Conservation (phyloP, 2,113 vertebrate genomes). For the Mohoua ochrocephala region DNA sequence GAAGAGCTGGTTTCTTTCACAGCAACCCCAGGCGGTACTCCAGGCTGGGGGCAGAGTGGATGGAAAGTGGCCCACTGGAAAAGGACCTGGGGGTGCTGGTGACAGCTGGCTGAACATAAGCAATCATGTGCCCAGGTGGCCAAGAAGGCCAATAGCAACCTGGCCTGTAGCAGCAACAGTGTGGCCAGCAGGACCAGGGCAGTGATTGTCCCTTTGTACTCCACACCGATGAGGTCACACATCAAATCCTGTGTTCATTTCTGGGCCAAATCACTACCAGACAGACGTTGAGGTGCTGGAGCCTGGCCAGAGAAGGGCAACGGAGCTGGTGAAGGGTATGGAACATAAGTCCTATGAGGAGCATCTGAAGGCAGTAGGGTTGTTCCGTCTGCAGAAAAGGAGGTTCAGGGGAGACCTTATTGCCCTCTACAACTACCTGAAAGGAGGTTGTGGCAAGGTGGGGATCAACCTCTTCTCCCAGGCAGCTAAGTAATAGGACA, state of each 20-base stretch:
- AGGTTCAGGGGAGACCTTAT: neutral
- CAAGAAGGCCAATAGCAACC: neutral
- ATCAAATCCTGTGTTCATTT: accelerated
- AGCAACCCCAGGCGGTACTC: neutral
- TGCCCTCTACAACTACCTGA: neutral
- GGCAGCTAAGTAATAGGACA: too few relatives aligned
- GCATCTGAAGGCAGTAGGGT: neutral
- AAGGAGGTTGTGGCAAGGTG: accelerated
- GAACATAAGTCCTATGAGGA: neutral
- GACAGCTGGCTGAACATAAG: neutral
- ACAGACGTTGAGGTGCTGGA: neutral
- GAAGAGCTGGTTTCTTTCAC: neutral
- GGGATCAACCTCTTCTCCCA: neutral
- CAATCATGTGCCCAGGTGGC: neutral
- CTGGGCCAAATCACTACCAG: neutral
- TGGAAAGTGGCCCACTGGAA: neutral
- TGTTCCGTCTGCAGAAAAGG: neutral
- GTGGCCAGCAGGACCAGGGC: neutral
- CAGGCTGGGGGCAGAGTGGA: neutral
- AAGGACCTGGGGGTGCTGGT: too few relatives aligned
- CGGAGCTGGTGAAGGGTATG: neutral
- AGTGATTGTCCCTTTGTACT: neutral
- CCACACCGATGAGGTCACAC: accelerated
- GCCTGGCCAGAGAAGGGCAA: neutral
- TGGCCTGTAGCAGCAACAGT: neutral